phyloP scores from a whole-genome alignment of 2,113 vertebrate species.

The Phoenicopterus ruber region DNA sequence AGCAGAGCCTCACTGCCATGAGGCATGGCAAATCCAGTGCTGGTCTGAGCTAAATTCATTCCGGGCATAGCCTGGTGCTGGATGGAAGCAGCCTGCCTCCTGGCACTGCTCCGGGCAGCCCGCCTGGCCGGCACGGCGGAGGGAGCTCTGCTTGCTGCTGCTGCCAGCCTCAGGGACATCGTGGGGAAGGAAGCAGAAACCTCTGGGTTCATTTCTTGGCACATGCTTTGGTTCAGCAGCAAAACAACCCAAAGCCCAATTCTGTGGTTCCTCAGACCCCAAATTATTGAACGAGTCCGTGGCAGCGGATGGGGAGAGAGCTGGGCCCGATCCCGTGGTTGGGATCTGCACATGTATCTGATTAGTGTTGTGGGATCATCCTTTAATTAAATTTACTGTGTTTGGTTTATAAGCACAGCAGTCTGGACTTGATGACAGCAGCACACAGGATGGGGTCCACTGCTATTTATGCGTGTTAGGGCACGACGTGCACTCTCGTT shows the following conservation, averaged over 20 bases:
- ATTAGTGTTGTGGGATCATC: conserved; percentile 30
- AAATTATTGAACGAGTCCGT: neutral
- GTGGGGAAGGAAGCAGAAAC: neutral
- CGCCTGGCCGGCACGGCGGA: neutral
- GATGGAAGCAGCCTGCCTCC: neutral
- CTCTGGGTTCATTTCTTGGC: neutral
- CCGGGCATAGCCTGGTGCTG: neutral
- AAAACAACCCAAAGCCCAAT: neutral
- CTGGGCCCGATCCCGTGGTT: neutral
- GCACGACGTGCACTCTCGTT: accelerated
- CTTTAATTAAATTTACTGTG: conserved; percentile 32
- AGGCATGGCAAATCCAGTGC: neutral
- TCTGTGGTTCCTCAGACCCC: neutral
- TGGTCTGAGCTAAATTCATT: neutral
- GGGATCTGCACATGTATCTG: neutral
- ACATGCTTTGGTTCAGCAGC: neutral
- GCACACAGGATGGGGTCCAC: conserved; percentile 4
- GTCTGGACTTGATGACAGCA: conserved; percentile 47
- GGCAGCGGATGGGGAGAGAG: neutral
- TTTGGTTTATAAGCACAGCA: conserved; percentile 36
- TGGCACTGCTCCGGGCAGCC: neutral
- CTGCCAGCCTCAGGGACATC: neutral
- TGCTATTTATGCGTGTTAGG: neutral
- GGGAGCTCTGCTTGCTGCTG: neutral
- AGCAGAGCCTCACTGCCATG: neutral